These are phyloP conservation scores for Olivierus martensii DNA, from an alignment of 1,140 invertebrate species.

Conservation along the genomic window DNA sequence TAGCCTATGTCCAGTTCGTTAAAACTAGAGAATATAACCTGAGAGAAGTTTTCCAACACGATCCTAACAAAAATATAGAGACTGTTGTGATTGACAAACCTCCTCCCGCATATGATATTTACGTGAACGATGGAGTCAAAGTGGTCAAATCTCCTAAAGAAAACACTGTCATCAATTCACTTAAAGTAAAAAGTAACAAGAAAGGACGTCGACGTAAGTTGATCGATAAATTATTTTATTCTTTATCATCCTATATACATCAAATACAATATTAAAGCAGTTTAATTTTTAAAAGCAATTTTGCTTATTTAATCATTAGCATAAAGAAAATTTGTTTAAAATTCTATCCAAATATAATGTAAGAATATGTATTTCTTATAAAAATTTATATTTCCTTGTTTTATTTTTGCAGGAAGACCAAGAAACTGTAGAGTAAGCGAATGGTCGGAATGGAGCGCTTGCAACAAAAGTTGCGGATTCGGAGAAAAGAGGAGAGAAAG, in stretches of 20 bases:
- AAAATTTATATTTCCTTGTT: neutral
- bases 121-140: neutral
- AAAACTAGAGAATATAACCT: constrained; percentile 36
- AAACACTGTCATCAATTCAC: constrained; percentile 23
- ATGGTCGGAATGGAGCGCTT: constrained; percentile 72
- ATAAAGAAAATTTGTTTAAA: too few species aligned
- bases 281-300: too few species aligned
- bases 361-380: too few species aligned
- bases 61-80: constrained; percentile 5
- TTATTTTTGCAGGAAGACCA: constrained; percentile 26
- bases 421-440: constrained; percentile 69
- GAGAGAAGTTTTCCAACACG: neutral
- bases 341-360: too few species aligned
- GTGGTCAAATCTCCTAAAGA: constrained; percentile 49
- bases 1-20: constrained; percentile 77
- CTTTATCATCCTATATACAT: too few species aligned
- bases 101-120: constrained; percentile 4
- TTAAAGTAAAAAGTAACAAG: constrained; percentile 37
- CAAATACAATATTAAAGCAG: too few species aligned
- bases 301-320: too few species aligned
- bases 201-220: constrained; percentile 17
- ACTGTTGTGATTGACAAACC: constrained; percentile 4
- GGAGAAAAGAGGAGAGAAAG: constrained; percentile 66
- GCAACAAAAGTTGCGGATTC: constrained; percentile 70
- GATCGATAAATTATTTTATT: too few species aligned